Conservation (phyloP, 2,797 vertebrate species). For the Microtus obscurus region DNA sequence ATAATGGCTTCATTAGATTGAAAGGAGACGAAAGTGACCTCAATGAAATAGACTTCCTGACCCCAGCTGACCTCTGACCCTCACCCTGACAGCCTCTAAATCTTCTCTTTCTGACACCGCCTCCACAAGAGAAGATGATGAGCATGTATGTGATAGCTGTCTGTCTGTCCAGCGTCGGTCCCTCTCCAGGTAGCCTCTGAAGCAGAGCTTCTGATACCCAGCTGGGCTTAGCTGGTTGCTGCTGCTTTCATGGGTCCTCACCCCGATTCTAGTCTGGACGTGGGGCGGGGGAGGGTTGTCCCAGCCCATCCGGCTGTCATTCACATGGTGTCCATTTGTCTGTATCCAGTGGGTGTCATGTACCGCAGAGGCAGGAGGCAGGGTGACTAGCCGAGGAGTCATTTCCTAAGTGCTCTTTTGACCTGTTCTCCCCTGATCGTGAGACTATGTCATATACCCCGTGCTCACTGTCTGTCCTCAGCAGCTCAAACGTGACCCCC, state of each 20-base stretch:
- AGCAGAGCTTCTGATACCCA: background rate
- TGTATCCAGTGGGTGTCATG: background rate
- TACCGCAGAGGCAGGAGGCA: background rate
- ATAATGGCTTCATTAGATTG: conserved; percentile 92
- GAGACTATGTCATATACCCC: background rate
- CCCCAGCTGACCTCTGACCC: conserved; percentile 90
- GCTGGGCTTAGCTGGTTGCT: background rate
- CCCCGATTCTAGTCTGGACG: background rate
- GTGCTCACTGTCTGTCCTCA: background rate
- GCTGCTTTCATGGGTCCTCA: background rate
- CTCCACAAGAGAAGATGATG: conserved; percentile 74
- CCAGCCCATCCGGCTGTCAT: conserved; percentile 53
- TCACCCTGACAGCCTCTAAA: conserved; percentile 90
- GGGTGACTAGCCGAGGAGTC: conserved; percentile 36
- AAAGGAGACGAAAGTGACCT: conserved; percentile 90
- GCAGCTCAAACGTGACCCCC: background rate
- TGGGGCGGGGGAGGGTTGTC: background rate
- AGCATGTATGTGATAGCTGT: background rate
- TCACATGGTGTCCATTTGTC: conserved; percentile 54
- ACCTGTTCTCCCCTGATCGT: background rate
- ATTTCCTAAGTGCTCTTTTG: conserved; percentile 25
- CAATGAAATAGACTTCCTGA: conserved; percentile 90
- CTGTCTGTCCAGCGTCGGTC: conserved; percentile 16
- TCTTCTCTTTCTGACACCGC: conserved; percentile 86
- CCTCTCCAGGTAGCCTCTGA: conserved; percentile 45